Percentiles rank a stretch among this genome's conserved stretches.
Conservation (phyloP, 2,797 vertebrate genomes). For the Catharus ustulatus region DNA sequence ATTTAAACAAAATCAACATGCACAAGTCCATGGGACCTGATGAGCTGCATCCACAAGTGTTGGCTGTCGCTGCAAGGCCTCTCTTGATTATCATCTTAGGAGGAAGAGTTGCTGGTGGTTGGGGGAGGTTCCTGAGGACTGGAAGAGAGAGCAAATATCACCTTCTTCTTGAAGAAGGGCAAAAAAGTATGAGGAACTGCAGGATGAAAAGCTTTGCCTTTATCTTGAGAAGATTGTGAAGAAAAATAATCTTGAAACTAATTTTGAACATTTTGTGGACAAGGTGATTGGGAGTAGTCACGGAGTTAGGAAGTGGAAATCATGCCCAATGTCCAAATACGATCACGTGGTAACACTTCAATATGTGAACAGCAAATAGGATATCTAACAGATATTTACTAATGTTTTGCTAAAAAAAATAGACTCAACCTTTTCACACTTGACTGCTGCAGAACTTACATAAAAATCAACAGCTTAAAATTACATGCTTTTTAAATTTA, state of each 20-base stretch:
- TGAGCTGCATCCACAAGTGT: not conserved
- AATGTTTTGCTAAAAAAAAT: not conserved
- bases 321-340: not conserved
- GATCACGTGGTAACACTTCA: not conserved
- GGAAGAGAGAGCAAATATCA: not conserved
- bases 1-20: not conserved
- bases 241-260: not conserved
- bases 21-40: not conserved
- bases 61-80: not conserved
- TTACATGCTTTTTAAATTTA: not conserved
- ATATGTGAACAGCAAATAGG: not conserved
- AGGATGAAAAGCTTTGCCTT: not conserved
- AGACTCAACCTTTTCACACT: not conserved
- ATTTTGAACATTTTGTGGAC: not conserved
- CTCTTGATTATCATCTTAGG: not conserved
- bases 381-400: not conserved
- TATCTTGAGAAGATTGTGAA: not conserved
- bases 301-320: not conserved
- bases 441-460: not conserved
- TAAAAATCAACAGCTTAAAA: not conserved
- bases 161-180: not conserved
- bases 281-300: not conserved
- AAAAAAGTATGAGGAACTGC: not conserved
- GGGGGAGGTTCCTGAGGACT: not conserved
- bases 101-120: not conserved